Base-by-base conservation (phyloP, 1,140 invertebrate genomes). In the Teleopsis dalmanni region DNA sequence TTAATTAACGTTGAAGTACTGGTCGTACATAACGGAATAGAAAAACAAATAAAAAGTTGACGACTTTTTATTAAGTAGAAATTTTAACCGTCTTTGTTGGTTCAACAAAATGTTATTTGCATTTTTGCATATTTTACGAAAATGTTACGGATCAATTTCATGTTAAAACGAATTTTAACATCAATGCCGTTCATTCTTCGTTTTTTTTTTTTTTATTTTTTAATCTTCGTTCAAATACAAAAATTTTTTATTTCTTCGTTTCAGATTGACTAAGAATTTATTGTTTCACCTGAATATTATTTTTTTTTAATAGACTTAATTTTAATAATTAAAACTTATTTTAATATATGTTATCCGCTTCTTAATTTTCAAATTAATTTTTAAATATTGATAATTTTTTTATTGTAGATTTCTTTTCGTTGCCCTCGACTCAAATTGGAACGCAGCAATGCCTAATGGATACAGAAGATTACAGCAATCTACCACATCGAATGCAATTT, bases 361-460 rank as follows among this genome's bases (percentile, higher is more conserved):
- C 23, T 16, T 42, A 10, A 42, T 9, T 26, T 16, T 13, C 18
- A 40, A 8, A 4, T 29, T 29, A 29, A 13, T 22, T 21, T 33
- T 5, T 33, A 21, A 31, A 44, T 29, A 31, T n/a, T n/a, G 31
- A 33, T 45, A 18, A 19, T 13, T 34, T 45, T 35, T 31, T 21
- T 36, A 31, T 47, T 57, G 18, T 52, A 65, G 63, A 66, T 60
- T 67, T 67, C 52, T 67, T 66, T 46, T 65, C 62, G 9, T 47
- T 67, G 54, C 64, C 64, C 50, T 57, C 34, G 56, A 60, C 64
- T 54, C 45, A 60, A 52, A 66, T 67, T 54, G 63, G 61, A 41
- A 67, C 64, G 22, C 64, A 67, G 52, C 54, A 59, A 42, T 66
- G 60, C 43, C 50, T 66, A 14, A 66, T 66, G 63, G 63, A 66